Conservation (phyloP, 2,888 invertebrate genomes). For the Psylliodes chrysocephalus region DNA sequence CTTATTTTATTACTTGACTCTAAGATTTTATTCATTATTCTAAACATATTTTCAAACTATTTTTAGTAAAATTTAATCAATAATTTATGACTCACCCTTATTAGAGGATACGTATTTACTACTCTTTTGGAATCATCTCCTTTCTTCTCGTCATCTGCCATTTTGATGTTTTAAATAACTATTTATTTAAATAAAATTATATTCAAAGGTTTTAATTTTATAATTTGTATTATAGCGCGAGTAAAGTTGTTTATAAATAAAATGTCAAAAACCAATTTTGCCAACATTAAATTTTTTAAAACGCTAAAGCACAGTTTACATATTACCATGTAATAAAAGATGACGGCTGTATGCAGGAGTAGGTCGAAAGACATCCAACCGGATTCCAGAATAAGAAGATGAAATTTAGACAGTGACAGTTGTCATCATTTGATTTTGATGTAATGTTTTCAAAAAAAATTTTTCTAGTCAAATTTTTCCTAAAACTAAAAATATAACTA, state of each 20-base stretch:
- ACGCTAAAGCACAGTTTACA: background rate
- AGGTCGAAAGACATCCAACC: too few species aligned
- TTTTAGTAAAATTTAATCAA: conserved; percentile 37
- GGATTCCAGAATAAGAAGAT: background rate
- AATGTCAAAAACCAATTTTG: background rate
- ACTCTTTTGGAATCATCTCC: conserved; percentile 50
- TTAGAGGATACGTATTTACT: conserved; percentile 52
- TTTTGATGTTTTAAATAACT: conserved; percentile 21
- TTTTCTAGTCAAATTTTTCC: background rate
- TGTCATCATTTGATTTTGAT: background rate
- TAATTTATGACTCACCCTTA: conserved; percentile 51
- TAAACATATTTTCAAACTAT: background rate
- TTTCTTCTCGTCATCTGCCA: conserved; percentile 49
- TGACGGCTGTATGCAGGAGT: background rate
- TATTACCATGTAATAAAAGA: background rate
- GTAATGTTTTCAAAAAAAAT: conserved; percentile 12
- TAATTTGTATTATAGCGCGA: conserved; percentile 28
- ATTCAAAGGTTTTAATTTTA: conserved; percentile 11
- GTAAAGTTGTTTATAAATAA: conserved; percentile 13
- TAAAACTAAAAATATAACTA: background rate
- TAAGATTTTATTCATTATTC: too few species aligned
- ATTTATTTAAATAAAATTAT: conserved; percentile 14
- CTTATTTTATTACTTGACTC: too few species aligned
- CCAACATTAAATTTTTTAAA: background rate
- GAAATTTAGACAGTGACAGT: background rate